phyloP scores from a whole-genome alignment of 2,797 vertebrate species.

The Pelobates cultripes region DNA sequence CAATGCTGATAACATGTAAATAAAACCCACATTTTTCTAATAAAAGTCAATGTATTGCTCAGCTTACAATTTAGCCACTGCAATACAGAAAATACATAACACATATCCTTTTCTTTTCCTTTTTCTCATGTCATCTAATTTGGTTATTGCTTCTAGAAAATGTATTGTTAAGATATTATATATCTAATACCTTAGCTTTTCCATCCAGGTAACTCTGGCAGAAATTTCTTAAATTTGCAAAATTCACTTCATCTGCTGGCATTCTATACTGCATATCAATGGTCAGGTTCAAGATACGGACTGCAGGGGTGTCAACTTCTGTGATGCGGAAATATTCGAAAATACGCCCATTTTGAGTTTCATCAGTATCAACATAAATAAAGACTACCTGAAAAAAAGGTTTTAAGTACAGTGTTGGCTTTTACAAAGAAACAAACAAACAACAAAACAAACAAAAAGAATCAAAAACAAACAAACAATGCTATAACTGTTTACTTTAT shows the following conservation, averaged over 20 bases:
- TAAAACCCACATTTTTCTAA: too few relatives aligned
- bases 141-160: too few relatives aligned
- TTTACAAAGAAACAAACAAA: too few relatives aligned
- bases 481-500: too few relatives aligned
- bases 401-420: background rate
- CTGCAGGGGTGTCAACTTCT: slow-evolving; percentile 74
- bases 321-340: slow-evolving; percentile 86
- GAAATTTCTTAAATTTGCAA: slow-evolving; percentile 74
- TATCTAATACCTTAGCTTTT: slow-evolving; percentile 81
- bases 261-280: slow-evolving; percentile 83
- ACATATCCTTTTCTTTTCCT: too few relatives aligned
- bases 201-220: slow-evolving; percentile 79
- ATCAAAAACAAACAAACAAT: too few relatives aligned
- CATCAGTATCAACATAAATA: slow-evolving; percentile 80
- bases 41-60: too few relatives aligned
- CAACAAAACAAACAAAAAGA: too few relatives aligned
- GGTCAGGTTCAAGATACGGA: slow-evolving; percentile 86
- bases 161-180: background rate
- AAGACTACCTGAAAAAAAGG: slow-evolving; percentile 78
- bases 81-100: too few relatives aligned
- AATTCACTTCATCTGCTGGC: slow-evolving; percentile 78
- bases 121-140: too few relatives aligned
- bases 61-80: too few relatives aligned
- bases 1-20: too few relatives aligned
- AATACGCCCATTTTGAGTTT: slow-evolving; percentile 80